A percentile compares a stretch with the other conserved stretches of the same genome.
These are phyloP conservation scores for Calliscelio sp. DNA, from an alignment of 2,888 invertebrate species.

Conservation along the genomic window DNA sequence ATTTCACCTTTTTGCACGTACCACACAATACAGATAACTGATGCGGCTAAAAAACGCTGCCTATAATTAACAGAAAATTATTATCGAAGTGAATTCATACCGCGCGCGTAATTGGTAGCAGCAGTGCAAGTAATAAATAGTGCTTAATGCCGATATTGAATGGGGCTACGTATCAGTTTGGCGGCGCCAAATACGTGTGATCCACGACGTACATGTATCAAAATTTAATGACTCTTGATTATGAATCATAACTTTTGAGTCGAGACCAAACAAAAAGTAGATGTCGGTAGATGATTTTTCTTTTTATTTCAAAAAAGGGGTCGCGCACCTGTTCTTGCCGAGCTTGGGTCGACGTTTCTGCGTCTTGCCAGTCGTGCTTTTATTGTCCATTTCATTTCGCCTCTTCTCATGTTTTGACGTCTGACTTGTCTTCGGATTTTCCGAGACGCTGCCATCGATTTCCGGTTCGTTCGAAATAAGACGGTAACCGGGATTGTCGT, in stretches of 20 bases:
- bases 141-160: conserved; percentile 63
- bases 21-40: conserved; percentile 12
- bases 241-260: conserved; percentile 2
- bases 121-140: conserved; percentile 67
- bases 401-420: conserved; percentile 75
- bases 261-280: not conserved
- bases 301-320: not conserved
- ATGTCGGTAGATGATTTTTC: not conserved
- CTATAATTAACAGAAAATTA: conserved; percentile 69
- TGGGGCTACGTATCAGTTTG: conserved; percentile 52
- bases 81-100: conserved; percentile 61
- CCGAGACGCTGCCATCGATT: conserved; percentile 70
- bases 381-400: conserved; percentile 69
- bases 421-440: conserved; percentile 71
- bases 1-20: conserved; percentile 30
- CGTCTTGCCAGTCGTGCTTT: conserved; percentile 69
- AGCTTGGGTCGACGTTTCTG: conserved; percentile 82
- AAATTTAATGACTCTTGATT: conserved; percentile 52
- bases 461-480: conserved; percentile 79
- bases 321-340: conserved; percentile 85
- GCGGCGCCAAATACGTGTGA: conserved; percentile 47
- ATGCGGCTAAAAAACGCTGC: conserved; percentile 29
- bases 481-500: conserved; percentile 79
- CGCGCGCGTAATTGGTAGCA: conserved; percentile 65
- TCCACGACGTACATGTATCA: conserved; percentile 41